phyloP scores from a whole-genome alignment of 92 coral and sea anemone genomes.

The Desmophyllum pertusum region DNA sequence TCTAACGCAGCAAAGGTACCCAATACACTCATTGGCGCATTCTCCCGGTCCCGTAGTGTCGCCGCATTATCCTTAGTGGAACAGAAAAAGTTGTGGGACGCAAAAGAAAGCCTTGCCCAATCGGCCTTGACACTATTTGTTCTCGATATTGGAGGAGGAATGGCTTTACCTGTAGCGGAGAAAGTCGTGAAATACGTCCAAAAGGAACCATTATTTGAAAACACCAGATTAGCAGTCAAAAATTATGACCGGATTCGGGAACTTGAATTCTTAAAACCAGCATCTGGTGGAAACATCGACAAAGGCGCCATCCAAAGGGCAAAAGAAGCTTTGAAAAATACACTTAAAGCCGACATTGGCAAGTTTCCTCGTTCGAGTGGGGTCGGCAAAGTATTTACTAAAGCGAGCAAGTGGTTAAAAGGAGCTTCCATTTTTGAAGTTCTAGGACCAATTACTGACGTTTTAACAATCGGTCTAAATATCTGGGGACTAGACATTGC shows the following conservation, averaged over 20 bases:
- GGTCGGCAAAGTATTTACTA: constrained; percentile 8
- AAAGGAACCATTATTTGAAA: too few relatives aligned
- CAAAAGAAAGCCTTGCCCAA: too few relatives aligned
- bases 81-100: too few relatives aligned
- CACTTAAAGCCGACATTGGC: neutral
- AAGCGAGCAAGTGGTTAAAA: constrained; percentile 3
- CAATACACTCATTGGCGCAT: too few relatives aligned
- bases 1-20: too few relatives aligned
- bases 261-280: neutral
- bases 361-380: neutral
- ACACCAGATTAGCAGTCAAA: neutral
- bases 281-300: constrained; percentile 3
- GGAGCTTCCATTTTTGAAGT: neutral
- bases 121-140: too few relatives aligned
- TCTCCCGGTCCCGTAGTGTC: too few relatives aligned
- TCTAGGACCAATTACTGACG: neutral
- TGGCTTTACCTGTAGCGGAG: too few relatives aligned
- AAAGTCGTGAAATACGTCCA: too few relatives aligned
- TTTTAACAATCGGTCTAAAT: neutral
- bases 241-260: neutral
- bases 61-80: too few relatives aligned
- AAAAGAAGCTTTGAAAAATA: neutral
- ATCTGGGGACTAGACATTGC: constrained; percentile 17
- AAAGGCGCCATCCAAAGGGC: neutral
- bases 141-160: too few relatives aligned